Evolutionary conservation across 2,797 vertebrate genomes (phyloP), one percentile per base, ranked within the genome.

Genomic region (Staurois parvus): DNA sequence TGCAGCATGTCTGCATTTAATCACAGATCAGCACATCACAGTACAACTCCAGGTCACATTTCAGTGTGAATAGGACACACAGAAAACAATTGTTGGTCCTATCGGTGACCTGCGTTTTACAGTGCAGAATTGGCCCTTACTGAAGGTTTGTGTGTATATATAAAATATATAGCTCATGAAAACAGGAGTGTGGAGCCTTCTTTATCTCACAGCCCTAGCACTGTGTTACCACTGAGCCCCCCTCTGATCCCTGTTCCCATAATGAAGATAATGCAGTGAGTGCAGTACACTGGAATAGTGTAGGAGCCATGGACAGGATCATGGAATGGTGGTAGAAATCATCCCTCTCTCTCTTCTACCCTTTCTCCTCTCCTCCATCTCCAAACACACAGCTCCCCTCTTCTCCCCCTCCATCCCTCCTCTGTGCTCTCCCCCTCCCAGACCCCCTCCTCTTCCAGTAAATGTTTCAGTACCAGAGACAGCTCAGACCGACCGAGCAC

Each of bases 401-500:
- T 4, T 21, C 21, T 40, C 68, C 12, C 48, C 12, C 48, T 56
- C 28, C 52, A 48, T 21, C 4, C 4, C 74, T 76, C 48, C 80
- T n/a, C 59, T 26, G n/a, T 32, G 32, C 28, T 26, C 28, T 26
- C 64, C 17, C 56, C 32, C 70, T 76, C 15, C 21, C 28, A 5
- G 4, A 6, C 52, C 24, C 59, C 83, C 68, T 45, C 37, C 24
- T 34, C 40, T 87, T 87, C 80, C 85, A 86, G 85, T 86, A 86
- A 86, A 82, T 83, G 79, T 82, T 86, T 82, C 79, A 86, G 85
- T 45, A 86, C 85, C 85, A 83, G 29, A 83, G 85, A 77, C 79
- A 86, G 84, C 79, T 86, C 84, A 19, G 68, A 76, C 26, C 3
- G 68, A 76, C 26, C 3, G 68, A 48, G 74, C 73, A 78, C 56